phyloP scores from a whole-genome alignment of 2,797 vertebrate genomes.

The Orientallactaga sibirica region DNA sequence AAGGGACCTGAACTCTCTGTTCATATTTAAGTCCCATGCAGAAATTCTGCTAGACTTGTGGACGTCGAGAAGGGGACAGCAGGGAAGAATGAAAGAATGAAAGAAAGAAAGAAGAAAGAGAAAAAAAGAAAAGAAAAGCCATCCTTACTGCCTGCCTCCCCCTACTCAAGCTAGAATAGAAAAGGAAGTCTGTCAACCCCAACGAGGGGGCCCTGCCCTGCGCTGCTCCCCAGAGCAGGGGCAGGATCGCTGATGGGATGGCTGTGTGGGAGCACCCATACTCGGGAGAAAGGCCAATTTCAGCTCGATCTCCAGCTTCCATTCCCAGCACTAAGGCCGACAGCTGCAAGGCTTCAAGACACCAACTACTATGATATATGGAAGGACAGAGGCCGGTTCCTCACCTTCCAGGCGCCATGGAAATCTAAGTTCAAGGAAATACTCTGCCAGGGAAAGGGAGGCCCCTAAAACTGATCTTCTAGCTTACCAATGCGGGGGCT shows the following conservation, averaged over 20 bases:
- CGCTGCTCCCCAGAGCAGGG: background rate
- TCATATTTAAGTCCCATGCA: slow-evolving; percentile 8
- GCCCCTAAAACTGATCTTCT: background rate
- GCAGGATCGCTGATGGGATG: background rate
- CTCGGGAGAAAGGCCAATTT: background rate
- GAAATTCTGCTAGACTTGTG: background rate
- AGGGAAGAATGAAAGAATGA: no score
- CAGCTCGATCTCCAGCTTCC: background rate
- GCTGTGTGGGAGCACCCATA: background rate
- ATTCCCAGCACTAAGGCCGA: background rate
- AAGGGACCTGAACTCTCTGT: slow-evolving; percentile 6
- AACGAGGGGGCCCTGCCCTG: background rate
- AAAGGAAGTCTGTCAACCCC: background rate
- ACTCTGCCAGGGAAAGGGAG: background rate
- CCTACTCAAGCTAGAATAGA: background rate
- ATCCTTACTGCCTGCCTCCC: background rate
- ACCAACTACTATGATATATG: background rate
- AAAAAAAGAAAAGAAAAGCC: background rate
- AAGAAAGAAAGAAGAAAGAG: no score
- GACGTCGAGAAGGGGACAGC: background rate
- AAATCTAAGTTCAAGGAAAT: slow-evolving; percentile 34
- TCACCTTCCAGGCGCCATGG: background rate
- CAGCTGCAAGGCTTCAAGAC: slow-evolving; percentile 9
- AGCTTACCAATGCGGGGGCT: background rate
- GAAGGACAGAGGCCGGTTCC: slow-evolving; percentile 13